phyloP scores from a whole-genome alignment of 2,888 invertebrate genomes.

The Oxycera nigricornis region DNA sequence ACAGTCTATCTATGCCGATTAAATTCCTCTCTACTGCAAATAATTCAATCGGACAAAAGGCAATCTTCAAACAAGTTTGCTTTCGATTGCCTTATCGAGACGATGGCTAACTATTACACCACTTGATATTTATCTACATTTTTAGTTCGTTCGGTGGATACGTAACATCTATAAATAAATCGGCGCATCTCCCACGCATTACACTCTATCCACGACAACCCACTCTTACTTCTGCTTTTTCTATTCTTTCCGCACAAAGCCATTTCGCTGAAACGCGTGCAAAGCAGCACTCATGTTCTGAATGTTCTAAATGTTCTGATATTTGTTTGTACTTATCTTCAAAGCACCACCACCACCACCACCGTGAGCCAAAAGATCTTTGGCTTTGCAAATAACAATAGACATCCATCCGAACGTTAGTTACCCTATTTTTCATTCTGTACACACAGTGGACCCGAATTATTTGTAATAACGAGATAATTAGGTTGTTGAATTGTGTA shows the following conservation, averaged over 20 bases:
- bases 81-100: too few species aligned
- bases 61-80: too few species aligned
- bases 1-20: too few species aligned
- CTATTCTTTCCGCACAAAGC: neutral
- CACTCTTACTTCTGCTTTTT: neutral
- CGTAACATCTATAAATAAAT: slow-evolving; percentile 18
- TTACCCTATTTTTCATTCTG: neutral
- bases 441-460: neutral
- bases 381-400: neutral
- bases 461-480: slow-evolving; percentile 26
- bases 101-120: too few species aligned
- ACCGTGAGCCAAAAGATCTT: neutral
- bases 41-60: too few species aligned
- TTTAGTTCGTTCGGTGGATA: neutral
- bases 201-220: neutral
- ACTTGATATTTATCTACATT: neutral
- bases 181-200: slow-evolving; percentile 14
- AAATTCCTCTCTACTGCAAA: neutral
- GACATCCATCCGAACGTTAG: neutral
- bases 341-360: neutral
- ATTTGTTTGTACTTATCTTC: neutral
- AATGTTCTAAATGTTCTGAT: neutral
- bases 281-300: neutral
- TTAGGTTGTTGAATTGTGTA: slow-evolving; percentile 6
- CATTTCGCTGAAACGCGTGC: neutral